Conservation (phyloP, 2,113 vertebrate genomes). For the Danio rerio region GRCz12tu NC_133195.1:24224501-24225000, state of each 20-base stretch:
- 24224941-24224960: conserved; percentile 64
- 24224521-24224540: conserved; percentile 64
- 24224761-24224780: neutral
- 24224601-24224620: conserved; percentile 69
- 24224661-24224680: conserved; percentile 74
- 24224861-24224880: conserved; percentile 71
- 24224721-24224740: conserved; percentile 3
- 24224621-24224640: conserved; percentile 48
- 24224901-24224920: conserved; percentile 65
- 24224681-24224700: conserved; percentile 70
- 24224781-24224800: conserved; percentile 59
- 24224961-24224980: conserved; percentile 65
- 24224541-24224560: conserved; percentile 69
- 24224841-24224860: conserved; percentile 69
- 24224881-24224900: conserved; percentile 73
- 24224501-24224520: conserved; percentile 68
- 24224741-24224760: neutral
- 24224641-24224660: conserved; percentile 71
- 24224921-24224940: conserved; percentile 77
- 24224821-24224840: conserved; percentile 70
- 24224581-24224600: conserved; percentile 73
- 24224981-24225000: conserved; percentile 78
- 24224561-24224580: conserved; percentile 74
- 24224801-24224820: conserved; percentile 78
- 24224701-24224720: conserved; percentile 75